Base-by-base conservation (phyloP, 2,113 vertebrate species). In the Danionella cerebrum region DNA sequence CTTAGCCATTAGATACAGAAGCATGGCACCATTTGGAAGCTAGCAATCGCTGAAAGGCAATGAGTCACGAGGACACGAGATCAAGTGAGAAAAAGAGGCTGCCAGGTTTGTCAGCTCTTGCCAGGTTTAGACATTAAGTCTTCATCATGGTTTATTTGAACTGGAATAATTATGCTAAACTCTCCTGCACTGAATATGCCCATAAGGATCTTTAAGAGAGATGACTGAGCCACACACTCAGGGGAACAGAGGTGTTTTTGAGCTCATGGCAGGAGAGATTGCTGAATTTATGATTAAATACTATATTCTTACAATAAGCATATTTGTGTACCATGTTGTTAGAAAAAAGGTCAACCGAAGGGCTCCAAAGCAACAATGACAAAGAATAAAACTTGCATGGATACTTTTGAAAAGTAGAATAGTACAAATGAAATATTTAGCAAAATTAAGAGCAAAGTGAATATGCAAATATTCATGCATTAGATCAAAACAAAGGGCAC, bases 1-100 rank as follows among this genome's bases (percentile, higher is more conserved):
- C 55, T 39, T 48, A 44, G 55, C 66, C 66, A 72, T 76, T 73
- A 76, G 70, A 65, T 66, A 59, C 31, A 62, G 65, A 69, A 41
- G 67, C 60, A 48, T 31, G 19, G 19, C 31, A 45, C 53, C 53
- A 63, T 69, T 66, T 60, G 19, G 48, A 50, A 67, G 41, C 55
- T 62, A 51, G 47, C 48, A 53, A 69, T 50, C 48, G 27, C 74
- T 55, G 57, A 50, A 50, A 67, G 53, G 65, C 29, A 65, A 70
- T 76, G 70, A 76, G 33, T 70, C 63, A 63, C 18, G 59, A 38
- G 48, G 58, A 69, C 59, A 60, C 42, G 60, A 69, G 60, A 62
- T 41, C 44, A 54, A 35, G 67, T 59, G 42, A 72, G 45, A 65
- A 63, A 58, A 62, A 54, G 38, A 59, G 16, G 4, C 66, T 72